These are phyloP conservation scores for Aphelinus atriplicis DNA, from an alignment of 1,140 invertebrate species.

Conservation along the genomic window DNA sequence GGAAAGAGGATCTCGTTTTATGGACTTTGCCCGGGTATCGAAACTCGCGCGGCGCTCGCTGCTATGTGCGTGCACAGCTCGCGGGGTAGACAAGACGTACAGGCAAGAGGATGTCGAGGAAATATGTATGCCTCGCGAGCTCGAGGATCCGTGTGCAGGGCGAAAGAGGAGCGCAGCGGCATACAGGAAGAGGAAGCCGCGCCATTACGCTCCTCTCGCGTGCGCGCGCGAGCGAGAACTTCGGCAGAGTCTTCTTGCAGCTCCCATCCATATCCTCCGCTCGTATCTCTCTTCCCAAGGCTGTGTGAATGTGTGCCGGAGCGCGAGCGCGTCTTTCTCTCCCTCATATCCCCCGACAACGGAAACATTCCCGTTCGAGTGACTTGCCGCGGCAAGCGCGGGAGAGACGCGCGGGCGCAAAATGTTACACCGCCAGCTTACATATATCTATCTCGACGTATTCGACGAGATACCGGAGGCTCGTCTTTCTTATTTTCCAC, in stretches of 20 bases:
- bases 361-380: constrained; percentile 30
- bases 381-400: not conserved
- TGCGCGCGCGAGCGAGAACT: no score
- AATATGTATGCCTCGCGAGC: no score
- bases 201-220: constrained; percentile 26
- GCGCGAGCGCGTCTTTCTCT: no score
- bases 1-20: constrained; percentile 22
- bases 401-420: constrained; percentile 1
- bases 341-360: no score
- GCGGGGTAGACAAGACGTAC: no score
- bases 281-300: not conserved
- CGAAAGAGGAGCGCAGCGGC: no score
- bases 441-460: constrained; percentile 14
- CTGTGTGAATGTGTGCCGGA: no score
- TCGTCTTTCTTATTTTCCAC: not conserved
- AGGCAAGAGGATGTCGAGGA: no score
- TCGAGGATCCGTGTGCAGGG: no score
- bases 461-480: not conserved
- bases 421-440: not conserved
- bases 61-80: not conserved
- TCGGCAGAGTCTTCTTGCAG: not conserved
- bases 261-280: not conserved
- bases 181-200: constrained; percentile 33
- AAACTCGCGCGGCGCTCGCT: not conserved
- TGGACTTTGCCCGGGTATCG: constrained; percentile 24